These are phyloP conservation scores for Arvicanthis niloticus DNA, from an alignment of 2,113 vertebrate genomes.

Conservation along the genomic window DNA sequence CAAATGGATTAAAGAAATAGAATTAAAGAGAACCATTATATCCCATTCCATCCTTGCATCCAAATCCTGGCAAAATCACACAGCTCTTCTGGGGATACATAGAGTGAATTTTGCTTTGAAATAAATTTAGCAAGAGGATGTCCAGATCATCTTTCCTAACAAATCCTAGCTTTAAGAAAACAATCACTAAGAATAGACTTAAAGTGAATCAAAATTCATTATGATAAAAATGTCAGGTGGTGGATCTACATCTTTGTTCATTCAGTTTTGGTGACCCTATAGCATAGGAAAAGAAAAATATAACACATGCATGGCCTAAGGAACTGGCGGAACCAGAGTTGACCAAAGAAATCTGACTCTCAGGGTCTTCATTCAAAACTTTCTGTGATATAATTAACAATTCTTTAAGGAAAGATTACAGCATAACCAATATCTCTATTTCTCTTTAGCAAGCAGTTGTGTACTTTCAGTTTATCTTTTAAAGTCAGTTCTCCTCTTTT, in stretches of 20 bases:
- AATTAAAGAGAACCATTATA: neutral
- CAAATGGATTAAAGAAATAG: neutral
- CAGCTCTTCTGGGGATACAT: neutral
- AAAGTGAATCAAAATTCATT: neutral
- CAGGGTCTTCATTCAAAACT: neutral
- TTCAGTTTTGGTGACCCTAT: neutral
- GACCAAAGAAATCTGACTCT: neutral
- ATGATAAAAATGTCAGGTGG: neutral
- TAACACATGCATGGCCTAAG: neutral
- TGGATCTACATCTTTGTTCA: neutral
- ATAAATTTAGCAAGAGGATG: neutral
- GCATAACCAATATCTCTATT: neutral
- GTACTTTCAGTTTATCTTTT: conserved; percentile 16
- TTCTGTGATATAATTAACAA: neutral
- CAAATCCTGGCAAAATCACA: neutral
- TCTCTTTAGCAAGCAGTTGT: neutral
- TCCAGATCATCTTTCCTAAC: neutral
- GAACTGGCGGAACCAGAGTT: neutral
- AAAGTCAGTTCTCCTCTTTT: neutral
- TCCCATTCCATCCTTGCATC: neutral
- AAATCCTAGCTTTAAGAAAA: neutral
- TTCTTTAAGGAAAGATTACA: neutral
- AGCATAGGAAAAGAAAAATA: neutral
- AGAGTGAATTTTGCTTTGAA: neutral
- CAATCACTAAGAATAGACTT: neutral